phyloP scores from a whole-genome alignment of 2,113 vertebrate species.

The Acrocephalus kingi region DNA sequence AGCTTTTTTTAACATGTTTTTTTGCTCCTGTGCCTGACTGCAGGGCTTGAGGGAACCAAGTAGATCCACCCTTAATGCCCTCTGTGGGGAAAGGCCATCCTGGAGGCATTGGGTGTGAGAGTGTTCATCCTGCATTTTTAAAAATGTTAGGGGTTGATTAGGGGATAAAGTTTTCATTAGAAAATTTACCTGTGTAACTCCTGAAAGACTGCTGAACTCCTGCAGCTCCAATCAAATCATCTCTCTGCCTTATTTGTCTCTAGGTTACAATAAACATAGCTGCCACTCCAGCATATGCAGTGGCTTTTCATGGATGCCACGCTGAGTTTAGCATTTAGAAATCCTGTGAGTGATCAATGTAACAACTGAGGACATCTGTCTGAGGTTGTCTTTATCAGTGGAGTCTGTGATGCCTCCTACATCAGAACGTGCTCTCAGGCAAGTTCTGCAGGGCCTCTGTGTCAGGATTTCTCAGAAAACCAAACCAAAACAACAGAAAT shows the following conservation, averaged over 20 bases:
- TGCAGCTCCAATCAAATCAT: neutral
- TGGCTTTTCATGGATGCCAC: neutral
- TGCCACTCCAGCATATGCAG: neutral
- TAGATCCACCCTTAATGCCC: neutral
- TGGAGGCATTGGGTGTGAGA: neutral
- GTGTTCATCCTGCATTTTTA: neutral
- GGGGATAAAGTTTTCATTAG: accelerated
- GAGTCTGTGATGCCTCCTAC: neutral
- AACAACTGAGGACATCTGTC: constrained; percentile 9
- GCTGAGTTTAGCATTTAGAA: neutral
- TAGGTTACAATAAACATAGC: neutral
- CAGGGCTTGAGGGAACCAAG: neutral
- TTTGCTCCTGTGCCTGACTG: constrained; percentile 1
- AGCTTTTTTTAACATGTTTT: neutral
- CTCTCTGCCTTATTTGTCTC: neutral
- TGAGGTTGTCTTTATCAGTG: neutral
- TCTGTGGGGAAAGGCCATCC: neutral
- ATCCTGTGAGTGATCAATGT: neutral
- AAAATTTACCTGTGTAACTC: neutral
- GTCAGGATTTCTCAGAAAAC: constrained; percentile 1
- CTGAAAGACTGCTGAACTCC: neutral
- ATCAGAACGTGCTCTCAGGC: neutral
- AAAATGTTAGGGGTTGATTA: neutral
- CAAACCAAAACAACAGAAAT: neutral
- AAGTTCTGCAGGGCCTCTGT: neutral